Evolutionary conservation across 2,888 invertebrate species (phyloP), one percentile per base, ranked within the genome.

Genomic region (Toxonevra muliebris): DNA sequence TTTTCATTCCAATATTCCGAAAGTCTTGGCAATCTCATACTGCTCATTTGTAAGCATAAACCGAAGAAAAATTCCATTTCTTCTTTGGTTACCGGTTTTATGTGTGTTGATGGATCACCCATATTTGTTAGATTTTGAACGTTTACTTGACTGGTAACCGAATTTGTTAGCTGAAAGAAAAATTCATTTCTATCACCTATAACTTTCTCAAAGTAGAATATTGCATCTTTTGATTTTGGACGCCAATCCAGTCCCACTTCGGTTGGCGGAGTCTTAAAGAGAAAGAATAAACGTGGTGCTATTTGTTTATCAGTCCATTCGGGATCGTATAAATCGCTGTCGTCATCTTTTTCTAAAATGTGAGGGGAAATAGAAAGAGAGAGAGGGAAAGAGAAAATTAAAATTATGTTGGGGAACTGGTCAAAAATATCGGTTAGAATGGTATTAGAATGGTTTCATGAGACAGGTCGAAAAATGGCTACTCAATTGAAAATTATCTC

Each of bases 31-130:
- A 79, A 40, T 19, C 75, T 77, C 10, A 79, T 42, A n/a, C 77
- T 74, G 42, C 77, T 71, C 69, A 77, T 68, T 1, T 77, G 74
- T 52, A 79, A 62, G 7, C 75, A 74, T 0, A 79, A 73, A 0
- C 71, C 79, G 12, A 79, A 57, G 61, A 79, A 79, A 15, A 68
- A 71, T 59, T 76, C 73, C 71, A 79, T 50, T 65, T 79, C 79
- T 8, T 70, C 63, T 20, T 40, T 19, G 40, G 40, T 70, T 42
- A 68, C 63, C 48, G 53, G 48, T 41, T 65, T 62, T 11, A 66
- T 19, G 13, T 50, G 55, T 13, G 55, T 41, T 12, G 7, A 7
- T 30, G 30, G 7, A 30, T n/a, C n/a, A n/a, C n/a, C n/a, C n/a
- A n/a, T n/a, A n/a, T 30, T 30, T 30, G 30, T 30, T 30, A 30